Percentiles rank a stretch among this genome's conserved stretches.
phyloP scores from a whole-genome alignment of 2,797 vertebrate species.

The Poeciliopsis turneri region DNA sequence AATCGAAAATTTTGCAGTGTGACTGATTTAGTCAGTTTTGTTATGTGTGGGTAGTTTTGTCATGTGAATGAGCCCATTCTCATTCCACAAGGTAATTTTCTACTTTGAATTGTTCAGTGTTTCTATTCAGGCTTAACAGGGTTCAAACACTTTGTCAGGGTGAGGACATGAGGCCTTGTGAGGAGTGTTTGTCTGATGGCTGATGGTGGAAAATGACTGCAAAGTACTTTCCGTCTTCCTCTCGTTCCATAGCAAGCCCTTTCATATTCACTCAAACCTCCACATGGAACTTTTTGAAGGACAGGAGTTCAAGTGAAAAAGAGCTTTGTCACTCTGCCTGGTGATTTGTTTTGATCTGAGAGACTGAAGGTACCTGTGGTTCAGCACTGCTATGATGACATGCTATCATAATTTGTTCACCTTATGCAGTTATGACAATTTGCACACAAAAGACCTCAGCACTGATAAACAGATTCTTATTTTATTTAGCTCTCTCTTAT shows the following conservation, averaged over 20 bases:
- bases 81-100: constrained; percentile 26
- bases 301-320: constrained; percentile 33
- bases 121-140: constrained; percentile 21
- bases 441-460: constrained; percentile 21
- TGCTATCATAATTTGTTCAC: constrained; percentile 22
- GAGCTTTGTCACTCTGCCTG: constrained; percentile 23
- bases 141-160: constrained; percentile 33
- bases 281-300: constrained; percentile 54
- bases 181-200: constrained; percentile 59
- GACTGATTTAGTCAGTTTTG: background rate
- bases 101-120: constrained; percentile 12
- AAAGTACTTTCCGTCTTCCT: constrained; percentile 41
- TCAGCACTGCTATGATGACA: constrained; percentile 9
- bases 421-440: constrained; percentile 6
- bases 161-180: constrained; percentile 46
- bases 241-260: constrained; percentile 48
- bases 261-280: constrained; percentile 44
- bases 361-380: constrained; percentile 21
- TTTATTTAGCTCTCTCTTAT: too few species aligned
- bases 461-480: constrained; percentile 44
- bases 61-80: constrained; percentile 5
- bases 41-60: constrained; percentile 11
- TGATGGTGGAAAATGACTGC: constrained; percentile 34
- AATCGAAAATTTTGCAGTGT: background rate
- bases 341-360: constrained; percentile 34